Evolutionary conservation across 2,888 invertebrate genomes (phyloP), one percentile per base, ranked within the genome.

Genomic region (Limnephilus marmoratus): DNA sequence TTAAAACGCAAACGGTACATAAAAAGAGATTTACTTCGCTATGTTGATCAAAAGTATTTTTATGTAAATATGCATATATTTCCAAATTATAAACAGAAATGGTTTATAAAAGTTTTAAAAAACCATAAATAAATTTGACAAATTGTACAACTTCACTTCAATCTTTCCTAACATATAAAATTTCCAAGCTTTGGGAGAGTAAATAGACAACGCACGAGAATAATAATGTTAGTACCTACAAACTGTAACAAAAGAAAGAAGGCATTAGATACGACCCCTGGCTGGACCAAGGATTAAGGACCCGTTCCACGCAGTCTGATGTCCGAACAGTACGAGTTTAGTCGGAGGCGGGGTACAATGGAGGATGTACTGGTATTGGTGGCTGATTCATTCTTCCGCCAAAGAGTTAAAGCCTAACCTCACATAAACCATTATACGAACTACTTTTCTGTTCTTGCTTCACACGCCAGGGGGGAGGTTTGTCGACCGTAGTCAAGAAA

Each of bases 361-460:
- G 68, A 68, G n/a, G 68, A 24, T 18, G 7, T 53, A 9, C 24
- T 68, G 68, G 68, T 68, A 83, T 41, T 41, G 45, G 37, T n/a
- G 45, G 41, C 86, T 86, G 86, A 49, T 86, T 86, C 86, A 86
- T 86, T 9, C 45, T 49, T 45, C 86, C 29, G 49, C 45, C 86
- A 49, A 86, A 34, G 86, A 86, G 86, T 86, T 86, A 86, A 49
- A 45, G 45, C 49, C 45, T 29, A 49, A 86, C 86, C 86, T 86
- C 86, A 86, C 49, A 49, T 86, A 86, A 86, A 86, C 86, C 41
- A 86, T 86, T 49, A 86, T 45, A 49, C 45, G 37, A 24, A 83
- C 68, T 83, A 83, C 34, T 83, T 18, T 37, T 41, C 49, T 45
- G 86, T 86, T 68, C 68, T 9, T 4, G 24, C 68, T 68, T 86